Percentiles rank a stretch among this genome's conserved stretches.
Evolutionary conservation across 2,888 invertebrate genomes (phyloP).

Genomic region (Orchesella flavescens): DNA sequence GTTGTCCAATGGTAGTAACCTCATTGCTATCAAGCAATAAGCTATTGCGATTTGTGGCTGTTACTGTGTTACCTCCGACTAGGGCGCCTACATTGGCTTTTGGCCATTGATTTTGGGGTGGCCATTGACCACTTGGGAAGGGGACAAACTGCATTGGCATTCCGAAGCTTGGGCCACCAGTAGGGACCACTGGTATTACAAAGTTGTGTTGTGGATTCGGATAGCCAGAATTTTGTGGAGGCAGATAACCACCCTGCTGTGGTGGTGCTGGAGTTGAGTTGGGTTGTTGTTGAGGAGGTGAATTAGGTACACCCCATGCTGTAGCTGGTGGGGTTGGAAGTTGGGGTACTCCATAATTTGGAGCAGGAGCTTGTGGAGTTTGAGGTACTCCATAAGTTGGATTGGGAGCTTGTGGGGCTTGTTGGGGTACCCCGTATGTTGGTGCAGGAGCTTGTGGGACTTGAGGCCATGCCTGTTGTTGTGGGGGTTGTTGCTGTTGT

Average conservation of each 20-base stretch:
- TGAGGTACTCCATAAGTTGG: conserved; percentile 10
- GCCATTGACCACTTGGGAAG: conserved; percentile 21
- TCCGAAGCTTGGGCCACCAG: neutral
- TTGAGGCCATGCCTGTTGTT: neutral
- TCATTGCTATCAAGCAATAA: neutral
- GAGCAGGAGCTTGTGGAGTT: neutral
- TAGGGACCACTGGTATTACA: neutral
- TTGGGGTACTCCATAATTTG: conserved; percentile 10
- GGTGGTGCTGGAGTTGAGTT: neutral
- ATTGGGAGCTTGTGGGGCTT: neutral
- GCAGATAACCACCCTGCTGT: neutral
- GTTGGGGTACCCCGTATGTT: conserved; percentile 19
- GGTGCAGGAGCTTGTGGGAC: neutral
- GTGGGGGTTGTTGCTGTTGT: neutral
- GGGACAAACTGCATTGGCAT: neutral
- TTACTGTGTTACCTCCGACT: neutral
- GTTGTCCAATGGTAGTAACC: neutral
- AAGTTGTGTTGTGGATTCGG: neutral
- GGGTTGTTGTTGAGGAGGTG: neutral
- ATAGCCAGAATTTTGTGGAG: conserved; percentile 3
- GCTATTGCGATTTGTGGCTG: neutral
- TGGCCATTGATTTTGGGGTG: neutral
- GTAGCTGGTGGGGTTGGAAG: neutral
- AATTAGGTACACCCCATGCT: conserved; percentile 4
- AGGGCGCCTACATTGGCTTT: neutral